Evolutionary conservation across 2,797 vertebrate genomes (phyloP).

Genomic region (Saxicola maurus): DNA sequence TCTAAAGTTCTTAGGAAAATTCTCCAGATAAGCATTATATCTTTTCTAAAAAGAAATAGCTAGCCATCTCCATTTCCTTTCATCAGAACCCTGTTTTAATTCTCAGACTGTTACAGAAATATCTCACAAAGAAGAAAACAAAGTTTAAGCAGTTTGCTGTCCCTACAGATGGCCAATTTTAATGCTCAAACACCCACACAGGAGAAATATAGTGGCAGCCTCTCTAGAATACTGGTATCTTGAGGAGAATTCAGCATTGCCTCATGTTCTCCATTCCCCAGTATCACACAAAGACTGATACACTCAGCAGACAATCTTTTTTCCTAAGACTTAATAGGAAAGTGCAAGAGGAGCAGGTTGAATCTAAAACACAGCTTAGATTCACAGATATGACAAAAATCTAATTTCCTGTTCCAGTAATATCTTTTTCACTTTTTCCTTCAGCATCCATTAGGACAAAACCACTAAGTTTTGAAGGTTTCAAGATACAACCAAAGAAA

Average conservation of each 20-base stretch:
- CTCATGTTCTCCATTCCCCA: neutral
- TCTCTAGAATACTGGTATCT: neutral
- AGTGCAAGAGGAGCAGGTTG: neutral
- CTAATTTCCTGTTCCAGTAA: neutral
- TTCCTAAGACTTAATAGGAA: neutral
- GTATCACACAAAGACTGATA: neutral
- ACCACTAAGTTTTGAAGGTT: neutral
- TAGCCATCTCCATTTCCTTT: neutral
- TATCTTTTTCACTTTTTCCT: neutral
- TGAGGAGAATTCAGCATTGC: neutral
- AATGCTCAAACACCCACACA: constrained; percentile 42
- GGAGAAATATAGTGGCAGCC: neutral
- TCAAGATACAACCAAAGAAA: neutral
- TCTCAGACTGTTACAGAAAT: constrained; percentile 5
- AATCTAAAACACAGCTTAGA: neutral
- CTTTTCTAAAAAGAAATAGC: neutral
- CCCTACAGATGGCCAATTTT: constrained; percentile 5
- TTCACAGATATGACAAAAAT: neutral
- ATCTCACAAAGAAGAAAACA: constrained; percentile 11
- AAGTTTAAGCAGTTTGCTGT: constrained; percentile 20
- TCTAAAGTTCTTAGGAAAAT: neutral
- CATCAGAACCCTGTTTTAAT: constrained; percentile 3
- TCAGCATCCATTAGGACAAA: neutral
- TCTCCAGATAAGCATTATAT: neutral
- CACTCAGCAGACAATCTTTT: neutral